phyloP scores from a whole-genome alignment of 2,113 vertebrate species.

The Pyrgilauda ruficollis region DNA sequence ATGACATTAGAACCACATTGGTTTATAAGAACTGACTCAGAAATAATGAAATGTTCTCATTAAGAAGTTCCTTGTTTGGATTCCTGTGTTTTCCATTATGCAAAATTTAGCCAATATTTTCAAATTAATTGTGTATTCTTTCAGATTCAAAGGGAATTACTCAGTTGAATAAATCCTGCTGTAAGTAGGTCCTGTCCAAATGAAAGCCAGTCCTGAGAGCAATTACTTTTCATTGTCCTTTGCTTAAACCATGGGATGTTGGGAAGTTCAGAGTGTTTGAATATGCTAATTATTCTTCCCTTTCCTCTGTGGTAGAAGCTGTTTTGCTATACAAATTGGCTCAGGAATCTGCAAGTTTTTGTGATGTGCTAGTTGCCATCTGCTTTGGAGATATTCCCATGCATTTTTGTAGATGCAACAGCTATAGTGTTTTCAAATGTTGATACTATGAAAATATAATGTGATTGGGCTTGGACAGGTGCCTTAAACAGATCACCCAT shows the following conservation, averaged over 20 bases:
- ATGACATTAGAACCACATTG: not conserved
- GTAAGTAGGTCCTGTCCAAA: not conserved
- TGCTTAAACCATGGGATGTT: not conserved
- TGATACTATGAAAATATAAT: conserved; percentile 59
- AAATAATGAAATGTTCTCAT: not conserved
- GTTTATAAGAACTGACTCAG: not conserved
- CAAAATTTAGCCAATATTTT: not conserved
- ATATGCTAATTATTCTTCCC: conserved; percentile 29
- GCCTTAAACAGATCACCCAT: conserved; percentile 70
- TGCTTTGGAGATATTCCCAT: conserved; percentile 66
- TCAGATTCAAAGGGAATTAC: conserved; percentile 16
- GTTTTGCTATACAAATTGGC: conserved; percentile 45
- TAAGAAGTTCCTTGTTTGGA: not conserved
- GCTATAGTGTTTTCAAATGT: conserved; percentile 61
- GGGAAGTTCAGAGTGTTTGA: not conserved
- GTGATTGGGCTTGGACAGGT: conserved; percentile 62
- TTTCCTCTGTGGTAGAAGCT: conserved; percentile 44
- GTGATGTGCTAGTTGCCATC: conserved; percentile 61
- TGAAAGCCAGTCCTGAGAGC: not conserved
- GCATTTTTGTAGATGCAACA: conserved; percentile 57
- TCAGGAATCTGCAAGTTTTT: conserved; percentile 42
- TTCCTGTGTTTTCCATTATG: not conserved
- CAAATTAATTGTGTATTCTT: not conserved
- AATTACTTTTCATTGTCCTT: not conserved
- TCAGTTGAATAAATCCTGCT: conserved; percentile 5